Percentiles rank a stretch among this genome's conserved stretches.
These are phyloP conservation scores for Andrena marginata DNA, from an alignment of 2,888 invertebrate genomes.

Conservation along the genomic window DNA sequence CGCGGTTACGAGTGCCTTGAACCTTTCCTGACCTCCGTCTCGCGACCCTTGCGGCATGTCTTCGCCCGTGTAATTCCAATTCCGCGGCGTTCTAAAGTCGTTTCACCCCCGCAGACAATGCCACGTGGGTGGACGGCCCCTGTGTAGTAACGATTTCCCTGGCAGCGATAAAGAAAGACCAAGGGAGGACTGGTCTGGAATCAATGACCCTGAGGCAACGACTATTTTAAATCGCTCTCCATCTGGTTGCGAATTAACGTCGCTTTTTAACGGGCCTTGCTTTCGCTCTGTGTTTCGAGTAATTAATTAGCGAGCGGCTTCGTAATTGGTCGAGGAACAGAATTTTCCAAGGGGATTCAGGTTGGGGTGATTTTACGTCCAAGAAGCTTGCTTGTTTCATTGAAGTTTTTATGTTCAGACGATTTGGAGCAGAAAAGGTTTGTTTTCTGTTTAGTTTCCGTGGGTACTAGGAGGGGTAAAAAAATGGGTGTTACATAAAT, in stretches of 20 bases:
- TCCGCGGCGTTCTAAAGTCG: conserved; percentile 26
- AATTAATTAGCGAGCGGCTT: conserved; percentile 29
- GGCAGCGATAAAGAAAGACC: neutral
- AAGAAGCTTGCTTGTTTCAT: too few relatives aligned
- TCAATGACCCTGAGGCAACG: conserved; percentile 6
- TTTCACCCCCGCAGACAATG: neutral
- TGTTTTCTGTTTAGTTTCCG: too few relatives aligned
- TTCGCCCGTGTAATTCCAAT: conserved; percentile 35
- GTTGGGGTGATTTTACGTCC: too few relatives aligned
- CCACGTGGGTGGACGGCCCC: neutral
- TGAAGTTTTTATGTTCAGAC: too few relatives aligned
- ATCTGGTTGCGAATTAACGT: conserved; percentile 15
- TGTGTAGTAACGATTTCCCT: neutral
- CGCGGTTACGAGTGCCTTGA: conserved; percentile 50
- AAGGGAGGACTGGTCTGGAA: neutral
- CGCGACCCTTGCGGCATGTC: conserved; percentile 17
- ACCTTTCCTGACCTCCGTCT: conserved; percentile 13
- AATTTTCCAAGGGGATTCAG: too few relatives aligned
- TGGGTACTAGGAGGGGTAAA: too few relatives aligned
- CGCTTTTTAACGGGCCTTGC: neutral
- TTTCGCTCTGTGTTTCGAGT: neutral
- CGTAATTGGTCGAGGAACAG: neutral
- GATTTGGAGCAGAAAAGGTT: too few relatives aligned
- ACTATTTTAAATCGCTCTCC: conserved; percentile 20
- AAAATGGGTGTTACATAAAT: too few relatives aligned